These are phyloP conservation scores for Alectoris magna DNA, from an alignment of 2,797 vertebrate genomes.

Conservation along the genomic window DNA sequence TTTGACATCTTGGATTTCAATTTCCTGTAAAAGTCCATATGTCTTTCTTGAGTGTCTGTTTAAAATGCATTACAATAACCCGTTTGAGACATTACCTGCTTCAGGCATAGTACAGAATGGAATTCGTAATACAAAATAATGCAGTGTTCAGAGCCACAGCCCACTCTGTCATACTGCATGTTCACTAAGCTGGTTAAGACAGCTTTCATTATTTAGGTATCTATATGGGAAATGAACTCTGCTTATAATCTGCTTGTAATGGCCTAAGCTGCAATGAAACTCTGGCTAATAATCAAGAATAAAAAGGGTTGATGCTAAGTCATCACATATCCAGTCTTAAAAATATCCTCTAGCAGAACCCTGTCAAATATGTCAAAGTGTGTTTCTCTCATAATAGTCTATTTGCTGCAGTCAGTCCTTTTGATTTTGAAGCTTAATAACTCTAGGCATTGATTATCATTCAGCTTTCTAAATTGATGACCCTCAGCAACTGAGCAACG, in stretches of 20 bases:
- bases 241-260: not conserved
- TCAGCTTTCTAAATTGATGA: not conserved
- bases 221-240: not conserved
- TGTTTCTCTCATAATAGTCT: slow-evolving; percentile 13
- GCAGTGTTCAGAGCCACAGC: not conserved
- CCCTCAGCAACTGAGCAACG: not conserved
- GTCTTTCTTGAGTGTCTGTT: not conserved
- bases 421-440: slow-evolving; percentile 10
- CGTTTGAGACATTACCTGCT: not conserved
- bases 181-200: not conserved
- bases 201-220: not conserved
- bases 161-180: not conserved
- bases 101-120: not conserved
- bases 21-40: not conserved
- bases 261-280: not conserved
- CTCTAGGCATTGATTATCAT: not conserved
- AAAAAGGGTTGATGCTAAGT: not conserved
- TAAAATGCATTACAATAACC: not conserved
- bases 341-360: slow-evolving; percentile 41
- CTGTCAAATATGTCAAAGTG: slow-evolving; percentile 9
- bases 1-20: not conserved
- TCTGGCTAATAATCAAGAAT: not conserved
- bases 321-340: not conserved
- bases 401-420: not conserved
- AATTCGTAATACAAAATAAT: not conserved